These are phyloP conservation scores for Leptinotarsa defecta DNA, from an alignment of 1,140 invertebrate genomes.

Conservation along the genomic window DNA sequence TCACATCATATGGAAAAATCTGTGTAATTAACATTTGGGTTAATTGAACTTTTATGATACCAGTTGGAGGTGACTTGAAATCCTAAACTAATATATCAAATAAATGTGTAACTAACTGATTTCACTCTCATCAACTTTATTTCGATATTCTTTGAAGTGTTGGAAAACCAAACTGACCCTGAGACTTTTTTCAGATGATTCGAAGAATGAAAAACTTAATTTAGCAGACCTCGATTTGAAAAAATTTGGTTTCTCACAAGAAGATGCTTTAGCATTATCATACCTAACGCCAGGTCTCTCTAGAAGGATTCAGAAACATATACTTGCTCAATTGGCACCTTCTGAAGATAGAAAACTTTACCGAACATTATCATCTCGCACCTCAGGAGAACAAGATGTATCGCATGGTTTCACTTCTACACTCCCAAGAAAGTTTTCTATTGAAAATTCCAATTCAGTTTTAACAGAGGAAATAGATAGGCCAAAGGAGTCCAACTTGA, in stretches of 20 bases:
- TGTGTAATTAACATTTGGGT: no score
- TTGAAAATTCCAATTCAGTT: conserved; percentile 25
- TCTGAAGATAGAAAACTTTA: conserved; percentile 65
- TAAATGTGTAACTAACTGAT: no score
- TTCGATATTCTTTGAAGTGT: background rate
- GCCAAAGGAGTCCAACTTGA: conserved; percentile 21
- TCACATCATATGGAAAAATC: no score
- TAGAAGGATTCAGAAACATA: conserved; percentile 66
- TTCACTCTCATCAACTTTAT: conserved; percentile 1
- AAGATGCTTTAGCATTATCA: conserved; percentile 67
- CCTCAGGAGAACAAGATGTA: conserved; percentile 36
- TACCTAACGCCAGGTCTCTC: conserved; percentile 68
- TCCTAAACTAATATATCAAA: no score
- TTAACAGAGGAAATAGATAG: conserved; percentile 10
- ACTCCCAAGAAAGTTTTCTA: conserved; percentile 42
- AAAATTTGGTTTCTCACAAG: conserved; percentile 66
- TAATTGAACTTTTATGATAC: no score
- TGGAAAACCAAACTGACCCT: background rate
- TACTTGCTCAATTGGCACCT: conserved; percentile 66
- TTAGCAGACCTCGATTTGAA: conserved; percentile 68
- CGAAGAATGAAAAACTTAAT: conserved; percentile 61
- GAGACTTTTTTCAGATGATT: conserved; percentile 46
- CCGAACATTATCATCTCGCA: conserved; percentile 64
- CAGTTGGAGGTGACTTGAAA: no score
- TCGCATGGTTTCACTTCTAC: conserved; percentile 33